Evolutionary conservation across 1,140 invertebrate genomes (phyloP).

Genomic region (Procambarus virginalis): DNA sequence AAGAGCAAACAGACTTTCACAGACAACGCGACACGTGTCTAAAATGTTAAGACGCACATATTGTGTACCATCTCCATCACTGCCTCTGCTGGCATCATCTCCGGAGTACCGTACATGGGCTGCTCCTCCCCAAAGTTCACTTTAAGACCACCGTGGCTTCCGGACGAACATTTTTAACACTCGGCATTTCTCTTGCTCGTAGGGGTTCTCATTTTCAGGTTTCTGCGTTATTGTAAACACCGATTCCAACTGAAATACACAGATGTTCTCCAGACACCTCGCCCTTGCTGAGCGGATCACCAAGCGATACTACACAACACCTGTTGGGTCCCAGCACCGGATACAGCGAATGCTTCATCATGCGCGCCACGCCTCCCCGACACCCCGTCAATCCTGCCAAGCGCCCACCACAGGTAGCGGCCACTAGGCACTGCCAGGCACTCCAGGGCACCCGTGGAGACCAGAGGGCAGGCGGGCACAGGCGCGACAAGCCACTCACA

Average conservation of each 20-base stretch:
- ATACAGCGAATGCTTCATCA: slow-evolving; percentile 10
- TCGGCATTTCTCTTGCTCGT: no score
- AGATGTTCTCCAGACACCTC: neutral
- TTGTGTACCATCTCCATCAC: no score
- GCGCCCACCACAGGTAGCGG: neutral
- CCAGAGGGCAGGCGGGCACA: neutral
- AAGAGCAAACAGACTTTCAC: no score
- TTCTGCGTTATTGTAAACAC: no score
- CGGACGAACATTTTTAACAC: no score
- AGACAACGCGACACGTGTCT: no score
- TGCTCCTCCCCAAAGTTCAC: no score
- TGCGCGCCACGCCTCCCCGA: neutral
- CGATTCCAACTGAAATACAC: neutral
- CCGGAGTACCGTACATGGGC: no score
- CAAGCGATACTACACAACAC: neutral
- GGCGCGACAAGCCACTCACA: neutral
- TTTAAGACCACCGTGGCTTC: no score
- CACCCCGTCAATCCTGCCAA: neutral
- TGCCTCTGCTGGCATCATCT: no score
- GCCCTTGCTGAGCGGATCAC: neutral
- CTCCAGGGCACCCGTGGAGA: neutral
- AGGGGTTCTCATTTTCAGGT: no score
- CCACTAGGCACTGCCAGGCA: neutral
- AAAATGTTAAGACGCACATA: no score
- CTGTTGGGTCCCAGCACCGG: slow-evolving; percentile 15